These are phyloP conservation scores for Athene noctua DNA, from an alignment of 2,113 vertebrate species.

Conservation along the genomic window DNA sequence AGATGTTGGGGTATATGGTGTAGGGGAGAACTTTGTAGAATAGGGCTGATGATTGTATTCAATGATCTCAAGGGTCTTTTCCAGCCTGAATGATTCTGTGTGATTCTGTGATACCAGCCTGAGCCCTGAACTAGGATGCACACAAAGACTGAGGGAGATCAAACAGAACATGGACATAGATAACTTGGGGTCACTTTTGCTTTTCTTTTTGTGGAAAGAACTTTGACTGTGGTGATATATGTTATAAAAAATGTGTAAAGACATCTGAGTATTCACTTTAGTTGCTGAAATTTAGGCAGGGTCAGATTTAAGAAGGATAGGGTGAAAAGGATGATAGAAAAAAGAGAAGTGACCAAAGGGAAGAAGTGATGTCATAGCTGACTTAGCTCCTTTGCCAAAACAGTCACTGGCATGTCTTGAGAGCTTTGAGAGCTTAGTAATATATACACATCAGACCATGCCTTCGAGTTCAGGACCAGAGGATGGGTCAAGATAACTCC, in stretches of 20 bases:
- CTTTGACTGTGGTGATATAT: neutral
- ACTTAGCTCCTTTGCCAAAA: neutral
- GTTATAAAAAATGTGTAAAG: neutral
- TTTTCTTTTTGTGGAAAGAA: neutral
- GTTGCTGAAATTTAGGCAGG: neutral
- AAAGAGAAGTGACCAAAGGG: neutral
- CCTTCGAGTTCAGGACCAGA: neutral
- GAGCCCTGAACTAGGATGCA: neutral
- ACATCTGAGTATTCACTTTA: neutral
- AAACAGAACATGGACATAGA: accelerated
- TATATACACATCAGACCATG: neutral
- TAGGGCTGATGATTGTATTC: too few species aligned
- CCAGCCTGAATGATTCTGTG: too few species aligned
- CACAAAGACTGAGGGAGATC: neutral
- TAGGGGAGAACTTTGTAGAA: too few species aligned
- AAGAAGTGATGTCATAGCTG: neutral
- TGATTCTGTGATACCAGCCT: neutral
- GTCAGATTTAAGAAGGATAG: neutral
- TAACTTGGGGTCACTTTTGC: neutral
- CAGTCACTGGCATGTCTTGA: neutral
- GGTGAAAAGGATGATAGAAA: neutral
- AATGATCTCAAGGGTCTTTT: too few species aligned
- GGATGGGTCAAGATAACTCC: neutral
- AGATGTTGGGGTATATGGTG: too few species aligned
- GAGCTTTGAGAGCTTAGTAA: neutral